These are phyloP conservation scores for Camponotus vicinus DNA, from an alignment of 1,140 invertebrate genomes.

Conservation along the genomic window DNA sequence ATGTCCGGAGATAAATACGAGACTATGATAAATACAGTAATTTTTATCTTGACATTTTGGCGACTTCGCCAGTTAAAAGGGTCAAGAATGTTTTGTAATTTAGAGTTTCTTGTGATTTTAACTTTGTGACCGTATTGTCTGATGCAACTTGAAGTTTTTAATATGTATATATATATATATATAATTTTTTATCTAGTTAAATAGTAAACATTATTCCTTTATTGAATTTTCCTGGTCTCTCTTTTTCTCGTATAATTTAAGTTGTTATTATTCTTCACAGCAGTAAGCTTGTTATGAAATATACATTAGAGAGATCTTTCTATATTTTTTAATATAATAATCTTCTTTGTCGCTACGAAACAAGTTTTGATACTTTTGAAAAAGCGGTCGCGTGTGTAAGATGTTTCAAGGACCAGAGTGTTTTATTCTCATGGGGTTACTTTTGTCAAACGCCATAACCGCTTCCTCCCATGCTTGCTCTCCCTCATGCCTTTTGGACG, in stretches of 20 bases:
- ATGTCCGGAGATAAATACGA: conserved; percentile 21
- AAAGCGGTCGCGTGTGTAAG: neutral
- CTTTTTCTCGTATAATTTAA: neutral
- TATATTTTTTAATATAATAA: conserved; percentile 33
- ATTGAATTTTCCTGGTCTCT: neutral
- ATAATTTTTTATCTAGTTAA: neutral
- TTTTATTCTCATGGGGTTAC: conserved; percentile 66
- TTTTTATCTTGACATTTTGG: neutral
- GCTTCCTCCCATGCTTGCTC: conserved; percentile 14
- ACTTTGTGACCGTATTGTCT: neutral
- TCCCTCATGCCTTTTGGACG: conserved; percentile 63
- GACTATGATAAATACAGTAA: conserved; percentile 30
- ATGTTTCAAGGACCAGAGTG: conserved; percentile 1
- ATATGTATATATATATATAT: neutral
- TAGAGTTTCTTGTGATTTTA: conserved; percentile 1
- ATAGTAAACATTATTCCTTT: neutral
- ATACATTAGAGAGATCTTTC: neutral
- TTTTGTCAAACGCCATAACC: conserved; percentile 78
- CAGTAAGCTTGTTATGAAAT: neutral
- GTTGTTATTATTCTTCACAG: conserved; percentile 1
- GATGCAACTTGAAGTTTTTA: neutral
- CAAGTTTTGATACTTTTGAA: neutral
- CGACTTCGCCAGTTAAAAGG: neutral
- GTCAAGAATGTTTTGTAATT: neutral
- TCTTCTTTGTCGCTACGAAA: neutral